These are phyloP conservation scores for Watsonalla cultraria DNA, from an alignment of 2,888 invertebrate genomes.

Conservation along the genomic window DNA sequence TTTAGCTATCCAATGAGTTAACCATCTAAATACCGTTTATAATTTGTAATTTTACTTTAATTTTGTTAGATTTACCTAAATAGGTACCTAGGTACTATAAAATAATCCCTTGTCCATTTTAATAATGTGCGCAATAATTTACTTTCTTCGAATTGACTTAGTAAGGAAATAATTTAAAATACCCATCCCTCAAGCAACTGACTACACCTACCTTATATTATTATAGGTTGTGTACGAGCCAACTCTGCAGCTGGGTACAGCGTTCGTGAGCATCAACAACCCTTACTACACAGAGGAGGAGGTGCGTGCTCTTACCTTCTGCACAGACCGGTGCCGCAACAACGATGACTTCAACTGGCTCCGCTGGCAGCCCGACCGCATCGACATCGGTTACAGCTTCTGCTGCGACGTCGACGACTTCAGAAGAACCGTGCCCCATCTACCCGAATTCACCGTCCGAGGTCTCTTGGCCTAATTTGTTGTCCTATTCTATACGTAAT, in stretches of 20 bases:
- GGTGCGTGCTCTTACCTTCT: constrained; percentile 63
- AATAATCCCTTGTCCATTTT: too few relatives aligned
- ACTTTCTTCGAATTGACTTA: too few relatives aligned
- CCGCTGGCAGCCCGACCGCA: constrained; percentile 71
- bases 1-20: too few relatives aligned
- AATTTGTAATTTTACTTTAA: too few relatives aligned
- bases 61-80: not conserved
- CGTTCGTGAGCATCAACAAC: constrained; percentile 81
- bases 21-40: too few relatives aligned
- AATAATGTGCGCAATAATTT: too few relatives aligned
- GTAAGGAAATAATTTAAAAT: not conserved
- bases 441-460: constrained; percentile 73
- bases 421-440: constrained; percentile 64
- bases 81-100: not conserved
- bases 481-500: not conserved
- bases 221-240: constrained; percentile 76
- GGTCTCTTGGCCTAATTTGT: constrained; percentile 49
- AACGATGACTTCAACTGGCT: constrained; percentile 80
- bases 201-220: constrained; percentile 3
- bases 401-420: constrained; percentile 80
- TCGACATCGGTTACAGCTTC: constrained; percentile 78
- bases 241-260: constrained; percentile 68
- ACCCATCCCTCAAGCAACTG: not conserved
- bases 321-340: constrained; percentile 72
- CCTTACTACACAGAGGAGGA: constrained; percentile 71